Base-by-base conservation (phyloP, 2,113 vertebrate genomes). In the Lanius ludovicianus region DNA sequence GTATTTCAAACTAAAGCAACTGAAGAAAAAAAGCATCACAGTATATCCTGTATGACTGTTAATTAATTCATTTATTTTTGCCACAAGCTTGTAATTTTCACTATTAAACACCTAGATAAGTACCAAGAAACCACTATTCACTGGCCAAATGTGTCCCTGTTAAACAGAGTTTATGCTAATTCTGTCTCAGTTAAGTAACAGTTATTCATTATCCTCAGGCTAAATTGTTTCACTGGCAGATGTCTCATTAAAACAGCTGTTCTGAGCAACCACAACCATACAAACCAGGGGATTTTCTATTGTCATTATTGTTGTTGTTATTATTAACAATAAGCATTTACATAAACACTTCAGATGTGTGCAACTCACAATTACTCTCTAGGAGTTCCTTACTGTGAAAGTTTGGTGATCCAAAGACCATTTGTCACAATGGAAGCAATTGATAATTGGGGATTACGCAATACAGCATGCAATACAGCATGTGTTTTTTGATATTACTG, bases 181-280 rank as follows among this genome's bases (percentile, higher is more conserved):
- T 84, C 87, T 76, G 49, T 94, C 67, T 95, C 87, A 87, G 89
- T 97, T 96, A 96, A 96, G 93, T 96, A 96, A 95, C 87, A 91
- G 93, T 94, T 94, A 87, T 96, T 87, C 84, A 69, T 95, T 96
- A 92, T 95, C 95, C 87, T 91, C 87, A 18, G 94, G 94, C 93
- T 84, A 91, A 94, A 96, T 91, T 85, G 89, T 96, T 95, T 93
- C 89, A 62, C 74, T 89, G 94, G 81, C 95, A 96, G 95, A 97
- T 95, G 94, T 95, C 95, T 95, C 87, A 91, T 95, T 95, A 89
- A 93, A 96, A 89, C 94, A 96, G 81, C 80, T 96, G 93, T 93
- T 95, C 74, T 73, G 84, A 93, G 65, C 62, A 93, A 76, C 73
- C 49, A 75, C 77, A 89, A 68, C 81, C 81, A 53, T 37, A 53